Percentiles rank a stretch among this genome's conserved stretches.
These are phyloP conservation scores for Heterodera carotae DNA, from an alignment of 1,140 invertebrate species.

Conservation along the genomic window DNA sequence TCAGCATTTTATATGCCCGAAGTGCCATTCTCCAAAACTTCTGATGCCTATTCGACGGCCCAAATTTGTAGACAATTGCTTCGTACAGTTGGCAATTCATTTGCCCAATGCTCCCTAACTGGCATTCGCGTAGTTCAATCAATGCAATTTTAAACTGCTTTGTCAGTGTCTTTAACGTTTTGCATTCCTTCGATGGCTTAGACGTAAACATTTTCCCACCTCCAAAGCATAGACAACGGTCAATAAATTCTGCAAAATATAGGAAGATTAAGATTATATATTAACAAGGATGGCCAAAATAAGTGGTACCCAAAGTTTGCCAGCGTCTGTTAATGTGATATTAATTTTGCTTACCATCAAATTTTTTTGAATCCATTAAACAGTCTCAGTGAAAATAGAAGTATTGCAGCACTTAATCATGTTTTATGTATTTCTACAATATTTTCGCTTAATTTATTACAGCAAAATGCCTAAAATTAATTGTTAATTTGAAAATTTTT, in stretches of 20 bases:
- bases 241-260: slow-evolving; percentile 25
- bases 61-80: slow-evolving; percentile 41
- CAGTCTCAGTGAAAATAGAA: no score
- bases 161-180: slow-evolving; percentile 1
- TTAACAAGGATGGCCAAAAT: no score
- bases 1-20: slow-evolving; percentile 35
- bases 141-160: slow-evolving; percentile 11
- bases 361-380: no score
- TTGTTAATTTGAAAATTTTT: no score
- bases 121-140: slow-evolving; percentile 18
- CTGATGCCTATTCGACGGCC: slow-evolving; percentile 44
- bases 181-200: background rate
- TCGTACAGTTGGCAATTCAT: slow-evolving; percentile 32
- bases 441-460: no score
- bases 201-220: slow-evolving; percentile 20
- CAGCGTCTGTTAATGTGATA: no score
- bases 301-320: no score
- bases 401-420: no score
- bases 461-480: no score
- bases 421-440: no score
- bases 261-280: background rate
- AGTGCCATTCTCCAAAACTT: slow-evolving; percentile 38
- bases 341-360: no score
- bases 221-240: background rate
- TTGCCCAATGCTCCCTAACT: slow-evolving; percentile 5